These are phyloP conservation scores for Danionella dracula DNA, from an alignment of 2,797 vertebrate species.

Conservation along the genomic window DNA sequence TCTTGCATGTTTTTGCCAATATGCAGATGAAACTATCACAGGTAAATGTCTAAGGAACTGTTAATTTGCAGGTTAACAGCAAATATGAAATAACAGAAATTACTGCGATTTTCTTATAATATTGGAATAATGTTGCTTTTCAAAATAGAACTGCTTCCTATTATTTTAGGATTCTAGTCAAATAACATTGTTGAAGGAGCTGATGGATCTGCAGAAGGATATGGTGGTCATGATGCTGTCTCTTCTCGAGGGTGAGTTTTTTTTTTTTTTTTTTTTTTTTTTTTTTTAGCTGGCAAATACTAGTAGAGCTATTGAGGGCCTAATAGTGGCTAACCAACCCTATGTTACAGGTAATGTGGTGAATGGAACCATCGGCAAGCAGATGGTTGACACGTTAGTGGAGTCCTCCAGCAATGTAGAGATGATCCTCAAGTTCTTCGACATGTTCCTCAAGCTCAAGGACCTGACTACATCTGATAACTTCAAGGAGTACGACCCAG, in stretches of 20 bases:
- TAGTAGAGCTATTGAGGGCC: background rate
- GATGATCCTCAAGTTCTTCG: slow-evolving; percentile 91
- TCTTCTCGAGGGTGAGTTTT: slow-evolving; percentile 75
- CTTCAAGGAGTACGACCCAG: slow-evolving; percentile 84
- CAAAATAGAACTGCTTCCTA: background rate
- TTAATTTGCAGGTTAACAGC: background rate
- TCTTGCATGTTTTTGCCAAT: slow-evolving; percentile 85
- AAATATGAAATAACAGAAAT: too few relatives aligned
- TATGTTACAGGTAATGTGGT: slow-evolving; percentile 78
- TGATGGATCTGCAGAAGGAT: slow-evolving; percentile 84
- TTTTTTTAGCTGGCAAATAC: too few relatives aligned
- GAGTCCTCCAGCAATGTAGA: slow-evolving; percentile 90
- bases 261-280: too few relatives aligned
- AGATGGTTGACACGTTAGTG: slow-evolving; percentile 89
- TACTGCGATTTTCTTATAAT: too few relatives aligned
- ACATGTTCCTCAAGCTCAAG: slow-evolving; percentile 91
- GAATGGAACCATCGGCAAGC: slow-evolving; percentile 89
- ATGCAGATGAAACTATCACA: slow-evolving; percentile 91
- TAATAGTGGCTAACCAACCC: background rate
- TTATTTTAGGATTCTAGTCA: slow-evolving; percentile 77
- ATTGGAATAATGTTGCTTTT: too few relatives aligned
- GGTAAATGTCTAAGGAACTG: slow-evolving; percentile 56
- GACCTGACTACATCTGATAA: slow-evolving; percentile 84
- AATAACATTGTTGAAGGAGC: slow-evolving; percentile 81
- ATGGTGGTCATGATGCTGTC: slow-evolving; percentile 90